Evolutionary conservation across 1,140 invertebrate species (phyloP), one percentile per base, ranked within the genome.

Genomic region (Heliconius congener): DNA sequence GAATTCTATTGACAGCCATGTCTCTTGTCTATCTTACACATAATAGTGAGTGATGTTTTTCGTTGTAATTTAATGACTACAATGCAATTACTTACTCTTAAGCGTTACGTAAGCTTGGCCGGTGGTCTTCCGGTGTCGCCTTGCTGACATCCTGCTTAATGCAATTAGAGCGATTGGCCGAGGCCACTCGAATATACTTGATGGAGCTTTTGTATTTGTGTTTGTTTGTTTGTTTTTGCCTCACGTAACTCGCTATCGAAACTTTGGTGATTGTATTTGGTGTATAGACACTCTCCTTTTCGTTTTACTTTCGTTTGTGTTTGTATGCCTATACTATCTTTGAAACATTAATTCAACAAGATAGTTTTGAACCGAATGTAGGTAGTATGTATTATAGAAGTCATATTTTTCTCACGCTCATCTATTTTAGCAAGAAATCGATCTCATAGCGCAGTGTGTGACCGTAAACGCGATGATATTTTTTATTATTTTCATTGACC

Each of bases 101-200:
- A 39, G 66, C 60, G 27, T 81, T 77, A 81, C 71, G 75, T 77
- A 77, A 73, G 60, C 60, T 52, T 23, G 75, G 55, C 60, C 78
- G 83, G 85, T 85, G 84, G 85, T 85, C 84, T 75, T 82, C 83
- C 83, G 84, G 85, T 85, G 83, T 86, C 80, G 81, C 77, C 82
- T 83, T 83, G 71, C 85, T 74, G 30, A 77, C 81, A 82, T 84
- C 85, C 85, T 86, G 80, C 81, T 86, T 85, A 82, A 83, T 85
- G 70, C 85, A 85, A 86, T 86, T 85, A 86, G 50, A 78, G 70
- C 85, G 85, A 86, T 86, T 86, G 85, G 71, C 23, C 34, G 74
- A 76, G 77, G 82, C 73, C 60, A 13, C 60, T 66, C 27, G 11
- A 66, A 16, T 66, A 23, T 23, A 66, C 60, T 66, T 66, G 9